These are phyloP conservation scores for Hyppa rectilinea DNA, from an alignment of 2,888 invertebrate genomes.

Conservation along the genomic window DNA sequence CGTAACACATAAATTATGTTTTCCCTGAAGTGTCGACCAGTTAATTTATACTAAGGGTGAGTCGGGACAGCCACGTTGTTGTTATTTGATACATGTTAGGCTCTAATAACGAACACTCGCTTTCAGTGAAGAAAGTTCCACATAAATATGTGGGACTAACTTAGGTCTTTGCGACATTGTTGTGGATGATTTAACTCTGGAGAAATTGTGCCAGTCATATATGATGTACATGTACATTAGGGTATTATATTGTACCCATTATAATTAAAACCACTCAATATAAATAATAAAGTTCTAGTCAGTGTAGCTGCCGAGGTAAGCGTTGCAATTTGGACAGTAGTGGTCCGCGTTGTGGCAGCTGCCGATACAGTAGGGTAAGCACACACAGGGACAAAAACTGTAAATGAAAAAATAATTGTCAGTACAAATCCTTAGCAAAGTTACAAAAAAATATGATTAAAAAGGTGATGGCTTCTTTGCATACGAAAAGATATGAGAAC, in stretches of 20 bases:
- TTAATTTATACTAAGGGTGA: neutral
- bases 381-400: constrained; percentile 90
- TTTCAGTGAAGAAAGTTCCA: neutral
- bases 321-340: constrained; percentile 90
- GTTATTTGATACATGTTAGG: neutral
- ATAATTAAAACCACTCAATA: constrained; percentile 3
- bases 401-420: constrained; percentile 51
- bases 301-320: constrained; percentile 88
- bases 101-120: neutral
- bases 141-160: neutral
- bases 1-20: too few species aligned
- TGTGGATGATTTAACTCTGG: neutral
- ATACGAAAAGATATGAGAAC: neutral
- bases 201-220: neutral
- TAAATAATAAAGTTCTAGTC: constrained; percentile 18
- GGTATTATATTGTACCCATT: neutral
- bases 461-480: neutral
- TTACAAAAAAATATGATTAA: constrained; percentile 22
- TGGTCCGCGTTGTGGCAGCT: constrained; percentile 89
- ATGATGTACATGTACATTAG: neutral
- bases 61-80: neutral
- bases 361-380: constrained; percentile 90
- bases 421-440: neutral
- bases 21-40: too few species aligned
- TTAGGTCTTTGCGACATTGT: neutral